Conservation (phyloP, 2,797 vertebrate genomes). For the Rousettus madagascariensis region DNA sequence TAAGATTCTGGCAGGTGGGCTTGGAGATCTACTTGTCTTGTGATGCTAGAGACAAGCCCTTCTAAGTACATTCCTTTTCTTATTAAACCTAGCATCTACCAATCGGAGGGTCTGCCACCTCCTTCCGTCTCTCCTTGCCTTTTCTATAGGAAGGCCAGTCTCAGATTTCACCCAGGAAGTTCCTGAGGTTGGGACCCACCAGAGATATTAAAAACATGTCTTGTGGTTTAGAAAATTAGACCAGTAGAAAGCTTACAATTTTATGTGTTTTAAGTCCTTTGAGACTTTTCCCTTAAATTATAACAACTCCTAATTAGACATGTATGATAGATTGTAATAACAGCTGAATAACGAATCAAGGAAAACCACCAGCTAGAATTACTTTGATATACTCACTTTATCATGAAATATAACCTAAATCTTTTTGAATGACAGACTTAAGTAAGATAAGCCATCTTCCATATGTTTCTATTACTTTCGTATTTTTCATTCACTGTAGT, state of each 20-base stretch:
- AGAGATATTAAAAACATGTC: neutral
- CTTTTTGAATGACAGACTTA: slow-evolving; percentile 58
- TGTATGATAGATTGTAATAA: slow-evolving; percentile 46
- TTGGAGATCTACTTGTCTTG: neutral
- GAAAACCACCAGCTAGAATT: slow-evolving; percentile 44
- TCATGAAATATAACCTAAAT: slow-evolving; percentile 29
- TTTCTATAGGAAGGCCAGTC: neutral
- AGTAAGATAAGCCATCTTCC: slow-evolving; percentile 27
- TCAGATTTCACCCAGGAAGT: neutral
- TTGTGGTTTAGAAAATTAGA: slow-evolving; percentile 33
- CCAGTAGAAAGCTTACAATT: neutral
- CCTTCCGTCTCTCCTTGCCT: neutral
- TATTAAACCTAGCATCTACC: neutral
- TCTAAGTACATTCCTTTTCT: neutral
- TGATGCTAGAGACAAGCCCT: neutral
- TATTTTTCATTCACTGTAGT: neutral
- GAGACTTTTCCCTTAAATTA: neutral
- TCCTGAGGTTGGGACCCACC: neutral
- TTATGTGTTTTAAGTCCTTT: slow-evolving; percentile 29
- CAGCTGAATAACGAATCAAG: neutral
- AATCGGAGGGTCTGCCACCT: neutral
- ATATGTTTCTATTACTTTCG: neutral
- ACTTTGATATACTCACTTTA: slow-evolving; percentile 39
- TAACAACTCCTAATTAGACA: slow-evolving; percentile 13
- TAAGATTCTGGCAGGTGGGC: neutral